Conservation (phyloP, 1,140 invertebrate genomes). For the Drosophila arawakana region DNA sequence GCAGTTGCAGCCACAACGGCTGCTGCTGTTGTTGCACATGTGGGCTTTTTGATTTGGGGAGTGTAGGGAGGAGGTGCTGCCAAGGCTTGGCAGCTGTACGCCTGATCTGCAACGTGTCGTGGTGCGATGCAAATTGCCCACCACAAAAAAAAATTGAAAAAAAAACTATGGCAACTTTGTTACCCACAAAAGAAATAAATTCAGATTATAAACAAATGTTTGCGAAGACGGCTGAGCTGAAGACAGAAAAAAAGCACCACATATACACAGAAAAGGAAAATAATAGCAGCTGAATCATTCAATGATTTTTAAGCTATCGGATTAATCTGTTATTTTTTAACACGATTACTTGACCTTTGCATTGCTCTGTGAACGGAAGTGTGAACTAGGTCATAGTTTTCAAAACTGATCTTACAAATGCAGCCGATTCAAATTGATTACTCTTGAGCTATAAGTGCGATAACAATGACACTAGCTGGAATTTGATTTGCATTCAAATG, state of each 20-base stretch:
- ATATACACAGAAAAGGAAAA: background rate
- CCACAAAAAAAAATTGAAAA: constrained; percentile 5
- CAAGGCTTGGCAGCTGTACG: constrained; percentile 40
- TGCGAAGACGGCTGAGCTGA: constrained; percentile 13
- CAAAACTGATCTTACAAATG: background rate
- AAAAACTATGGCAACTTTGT: constrained; percentile 27
- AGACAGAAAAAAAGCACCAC: background rate
- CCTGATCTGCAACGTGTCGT: constrained; percentile 34
- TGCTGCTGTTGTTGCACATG: constrained; percentile 28
- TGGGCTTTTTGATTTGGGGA: constrained; percentile 14
- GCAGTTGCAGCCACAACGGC: constrained; percentile 14
- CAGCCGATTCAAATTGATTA: constrained; percentile 10
- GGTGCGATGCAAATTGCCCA: constrained; percentile 32
- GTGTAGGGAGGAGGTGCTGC: constrained; percentile 25
- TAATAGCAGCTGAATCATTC: constrained; percentile 16
- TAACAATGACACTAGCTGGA: background rate
- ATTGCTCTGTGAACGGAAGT: constrained; percentile 14
- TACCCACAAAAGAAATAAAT: constrained; percentile 26
- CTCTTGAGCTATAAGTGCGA: constrained; percentile 1
- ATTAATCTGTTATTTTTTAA: constrained; percentile 9
- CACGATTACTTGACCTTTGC: constrained; percentile 9
- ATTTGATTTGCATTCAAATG: background rate
- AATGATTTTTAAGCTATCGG: constrained; percentile 17
- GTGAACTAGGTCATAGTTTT: constrained; percentile 10
- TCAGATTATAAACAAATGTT: constrained; percentile 19